Evolutionary conservation across 2,113 vertebrate genomes (phyloP).

Genomic region (Brachirus orientalis): DNA sequence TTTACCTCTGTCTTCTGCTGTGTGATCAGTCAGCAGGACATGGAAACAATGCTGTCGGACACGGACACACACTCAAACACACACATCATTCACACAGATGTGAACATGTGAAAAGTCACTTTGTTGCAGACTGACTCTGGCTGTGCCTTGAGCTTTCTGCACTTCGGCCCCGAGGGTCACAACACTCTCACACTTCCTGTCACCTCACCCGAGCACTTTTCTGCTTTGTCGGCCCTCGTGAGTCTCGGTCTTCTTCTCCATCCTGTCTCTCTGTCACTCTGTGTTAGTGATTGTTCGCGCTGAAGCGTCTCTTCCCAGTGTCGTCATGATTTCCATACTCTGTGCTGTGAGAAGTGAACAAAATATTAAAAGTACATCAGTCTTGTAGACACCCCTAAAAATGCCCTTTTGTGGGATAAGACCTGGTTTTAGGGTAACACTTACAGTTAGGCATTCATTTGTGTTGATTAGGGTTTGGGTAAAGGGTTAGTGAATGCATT

Average conservation of each 20-base stretch:
- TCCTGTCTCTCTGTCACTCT: background rate
- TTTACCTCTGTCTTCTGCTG: background rate
- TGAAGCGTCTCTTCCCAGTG: background rate
- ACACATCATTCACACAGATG: conserved; percentile 1
- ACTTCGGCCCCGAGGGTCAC: conserved; percentile 30
- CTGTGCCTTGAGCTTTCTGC: conserved; percentile 42
- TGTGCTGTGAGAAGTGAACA: no score
- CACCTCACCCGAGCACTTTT: conserved; percentile 36
- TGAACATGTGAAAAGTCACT: no score
- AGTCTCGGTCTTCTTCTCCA: conserved; percentile 16
- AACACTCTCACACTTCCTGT: conserved; percentile 39
- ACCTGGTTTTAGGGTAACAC: no score
- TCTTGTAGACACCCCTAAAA: no score
- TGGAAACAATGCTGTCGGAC: background rate
- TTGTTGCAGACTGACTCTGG: background rate
- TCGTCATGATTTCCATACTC: no score
- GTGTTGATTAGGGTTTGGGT: no score
- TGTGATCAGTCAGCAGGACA: conserved; percentile 10
- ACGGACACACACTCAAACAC: background rate
- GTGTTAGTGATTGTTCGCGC: background rate
- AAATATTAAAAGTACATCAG: no score
- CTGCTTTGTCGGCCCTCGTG: conserved; percentile 35
- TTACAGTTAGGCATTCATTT: no score
- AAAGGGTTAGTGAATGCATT: no score
- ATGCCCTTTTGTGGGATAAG: no score